Evolutionary conservation across 2,797 vertebrate species (phyloP).

Genomic region (Diglossa cyanea): DNA sequence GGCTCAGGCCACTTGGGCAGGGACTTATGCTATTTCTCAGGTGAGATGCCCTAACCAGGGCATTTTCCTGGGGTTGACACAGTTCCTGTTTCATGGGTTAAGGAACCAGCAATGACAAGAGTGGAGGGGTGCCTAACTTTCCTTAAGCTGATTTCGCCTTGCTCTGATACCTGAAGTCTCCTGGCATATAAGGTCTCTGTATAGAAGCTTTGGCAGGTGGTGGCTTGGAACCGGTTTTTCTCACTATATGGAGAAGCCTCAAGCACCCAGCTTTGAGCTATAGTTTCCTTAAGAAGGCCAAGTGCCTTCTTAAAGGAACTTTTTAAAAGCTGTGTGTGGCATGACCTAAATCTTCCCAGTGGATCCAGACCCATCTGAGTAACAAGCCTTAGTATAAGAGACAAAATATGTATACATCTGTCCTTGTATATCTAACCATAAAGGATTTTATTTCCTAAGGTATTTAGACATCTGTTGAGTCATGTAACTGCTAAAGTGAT

Average conservation of each 20-base stretch:
- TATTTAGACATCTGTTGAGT: constrained; percentile 56
- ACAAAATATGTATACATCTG: background rate
- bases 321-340: background rate
- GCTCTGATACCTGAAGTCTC: background rate
- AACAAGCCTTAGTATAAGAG: background rate
- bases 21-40: background rate
- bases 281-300: background rate
- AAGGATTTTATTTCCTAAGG: constrained; percentile 16
- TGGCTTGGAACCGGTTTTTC: background rate
- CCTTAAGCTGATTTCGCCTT: background rate
- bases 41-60: background rate
- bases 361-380: background rate
- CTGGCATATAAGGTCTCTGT: background rate
- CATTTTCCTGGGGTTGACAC: background rate
- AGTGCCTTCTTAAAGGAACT: background rate
- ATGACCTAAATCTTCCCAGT: background rate
- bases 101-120: background rate
- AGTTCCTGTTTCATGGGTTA: background rate
- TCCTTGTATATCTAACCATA: background rate
- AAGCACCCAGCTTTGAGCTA: background rate
- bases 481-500: constrained; percentile 33
- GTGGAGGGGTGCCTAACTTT: background rate
- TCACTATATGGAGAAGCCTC: background rate
- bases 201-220: rapidly evolving
- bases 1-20: background rate